phyloP scores from a whole-genome alignment of 2,113 vertebrate species.

The Lamprotornis superbus region DNA sequence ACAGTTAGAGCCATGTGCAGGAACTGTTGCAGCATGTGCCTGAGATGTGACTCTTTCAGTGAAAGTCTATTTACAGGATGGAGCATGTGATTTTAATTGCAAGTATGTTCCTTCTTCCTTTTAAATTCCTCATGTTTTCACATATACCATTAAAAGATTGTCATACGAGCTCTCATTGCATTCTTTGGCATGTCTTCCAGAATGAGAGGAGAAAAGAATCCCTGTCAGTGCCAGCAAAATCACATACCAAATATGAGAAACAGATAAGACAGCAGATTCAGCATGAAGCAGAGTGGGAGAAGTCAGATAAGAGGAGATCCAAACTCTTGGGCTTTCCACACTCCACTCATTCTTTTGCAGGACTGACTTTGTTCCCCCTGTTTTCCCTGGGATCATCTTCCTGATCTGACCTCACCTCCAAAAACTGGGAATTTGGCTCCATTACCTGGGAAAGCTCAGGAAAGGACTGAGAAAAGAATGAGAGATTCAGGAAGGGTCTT shows the following conservation, averaged over 20 bases:
- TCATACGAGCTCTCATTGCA: conserved; percentile 1
- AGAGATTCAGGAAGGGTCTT: not conserved
- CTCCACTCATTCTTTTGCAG: not conserved
- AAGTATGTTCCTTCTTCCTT: conserved; percentile 21
- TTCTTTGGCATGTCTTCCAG: conserved; percentile 33
- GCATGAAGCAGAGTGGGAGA: not conserved
- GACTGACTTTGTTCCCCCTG: not conserved
- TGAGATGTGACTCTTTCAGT: not conserved
- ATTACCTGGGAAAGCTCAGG: not conserved
- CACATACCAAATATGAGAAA: conserved; percentile 44
- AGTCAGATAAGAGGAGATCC: not conserved
- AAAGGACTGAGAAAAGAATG: not conserved
- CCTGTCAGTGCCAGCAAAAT: conserved; percentile 34
- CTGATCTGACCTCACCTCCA: not conserved
- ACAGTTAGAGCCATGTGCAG: not conserved
- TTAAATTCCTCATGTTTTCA: conserved; percentile 25
- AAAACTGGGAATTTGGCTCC: not conserved
- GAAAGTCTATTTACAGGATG: conserved; percentile 29
- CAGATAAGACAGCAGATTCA: conserved; percentile 47
- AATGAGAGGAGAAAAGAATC: not conserved
- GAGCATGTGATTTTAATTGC: conserved; percentile 59
- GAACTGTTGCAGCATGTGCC: conserved; percentile 13
- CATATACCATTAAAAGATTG: conserved; percentile 40
- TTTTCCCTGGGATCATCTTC: not conserved
- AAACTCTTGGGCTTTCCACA: not conserved